phyloP scores from a whole-genome alignment of 2,797 vertebrate species.

The Macroramphosus scolopax region DNA sequence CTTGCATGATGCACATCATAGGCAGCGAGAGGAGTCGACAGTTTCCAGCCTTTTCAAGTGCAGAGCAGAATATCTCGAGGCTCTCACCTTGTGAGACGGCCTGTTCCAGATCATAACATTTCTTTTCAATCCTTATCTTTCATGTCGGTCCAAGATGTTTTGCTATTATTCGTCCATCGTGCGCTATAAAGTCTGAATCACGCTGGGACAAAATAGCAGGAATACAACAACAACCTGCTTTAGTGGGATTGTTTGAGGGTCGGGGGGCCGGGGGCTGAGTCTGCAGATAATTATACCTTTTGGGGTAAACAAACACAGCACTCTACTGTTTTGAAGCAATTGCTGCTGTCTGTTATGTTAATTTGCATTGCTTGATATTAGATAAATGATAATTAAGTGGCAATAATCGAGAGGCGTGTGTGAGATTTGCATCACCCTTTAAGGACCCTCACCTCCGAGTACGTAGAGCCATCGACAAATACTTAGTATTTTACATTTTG shows the following conservation, averaged over 20 bases:
- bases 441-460: constrained; percentile 33
- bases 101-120: constrained; percentile 42
- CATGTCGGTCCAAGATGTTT: constrained; percentile 45
- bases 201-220: constrained; percentile 26
- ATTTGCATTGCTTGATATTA: constrained; percentile 41
- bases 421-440: constrained; percentile 21
- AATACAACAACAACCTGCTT: background rate
- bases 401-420: constrained; percentile 37
- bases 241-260: no score
- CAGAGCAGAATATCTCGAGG: constrained; percentile 54
- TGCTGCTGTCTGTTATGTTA: constrained; percentile 42
- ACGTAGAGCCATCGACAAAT: constrained; percentile 22
- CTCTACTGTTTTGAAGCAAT: constrained; percentile 49
- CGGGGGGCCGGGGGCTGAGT: no score
- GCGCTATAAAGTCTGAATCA: constrained; percentile 20
- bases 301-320: constrained; percentile 61
- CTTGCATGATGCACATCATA: constrained; percentile 55
- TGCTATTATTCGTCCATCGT: no score
- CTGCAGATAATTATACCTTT: constrained; percentile 68
- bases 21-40: constrained; percentile 36
- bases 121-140: constrained; percentile 36
- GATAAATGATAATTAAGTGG: constrained; percentile 63
- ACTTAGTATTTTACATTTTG: constrained; percentile 3
- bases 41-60: constrained; percentile 54
- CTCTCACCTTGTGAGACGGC: constrained; percentile 33